A percentile compares a stretch with the other conserved stretches of the same genome.
These are phyloP conservation scores for Alviniconcha marisindica DNA, from an alignment of 1,140 invertebrate species.

Conservation along the genomic window DNA sequence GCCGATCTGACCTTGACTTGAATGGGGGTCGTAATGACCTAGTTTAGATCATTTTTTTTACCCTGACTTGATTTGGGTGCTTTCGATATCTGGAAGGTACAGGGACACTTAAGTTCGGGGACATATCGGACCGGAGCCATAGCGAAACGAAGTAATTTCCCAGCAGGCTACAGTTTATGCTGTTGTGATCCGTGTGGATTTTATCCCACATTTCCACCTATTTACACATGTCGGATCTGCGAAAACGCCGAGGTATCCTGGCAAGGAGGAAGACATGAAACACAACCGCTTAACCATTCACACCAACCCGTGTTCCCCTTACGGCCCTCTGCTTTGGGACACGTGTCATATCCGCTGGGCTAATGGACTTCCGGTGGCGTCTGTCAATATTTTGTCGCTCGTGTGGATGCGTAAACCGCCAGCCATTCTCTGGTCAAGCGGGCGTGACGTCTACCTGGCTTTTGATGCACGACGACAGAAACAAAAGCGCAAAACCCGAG, in stretches of 20 bases:
- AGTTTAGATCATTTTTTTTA: no score
- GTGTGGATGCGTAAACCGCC: constrained; percentile 1
- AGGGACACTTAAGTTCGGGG: no score
- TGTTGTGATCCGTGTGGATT: no score
- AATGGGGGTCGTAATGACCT: no score
- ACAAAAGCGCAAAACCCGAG: constrained; percentile 3
- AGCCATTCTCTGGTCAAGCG: background rate
- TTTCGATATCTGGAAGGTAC: no score
- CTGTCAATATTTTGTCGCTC: constrained; percentile 33
- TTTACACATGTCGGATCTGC: no score
- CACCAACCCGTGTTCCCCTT: background rate
- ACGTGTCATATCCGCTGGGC: constrained; percentile 32
- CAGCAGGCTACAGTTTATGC: no score
- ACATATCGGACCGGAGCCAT: no score
- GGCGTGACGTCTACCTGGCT: background rate
- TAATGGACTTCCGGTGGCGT: constrained; percentile 31
- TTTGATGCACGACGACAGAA: constrained; percentile 7
- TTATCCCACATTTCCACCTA: no score
- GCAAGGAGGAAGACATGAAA: background rate
- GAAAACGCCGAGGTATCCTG: background rate
- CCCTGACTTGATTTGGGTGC: no score
- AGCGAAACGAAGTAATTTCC: no score
- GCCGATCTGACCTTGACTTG: no score
- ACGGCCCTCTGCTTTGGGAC: background rate
- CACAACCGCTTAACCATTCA: constrained; percentile 7